These are phyloP conservation scores for Drosophila greeni DNA, from an alignment of 2,888 invertebrate species.

Conservation along the genomic window DNA sequence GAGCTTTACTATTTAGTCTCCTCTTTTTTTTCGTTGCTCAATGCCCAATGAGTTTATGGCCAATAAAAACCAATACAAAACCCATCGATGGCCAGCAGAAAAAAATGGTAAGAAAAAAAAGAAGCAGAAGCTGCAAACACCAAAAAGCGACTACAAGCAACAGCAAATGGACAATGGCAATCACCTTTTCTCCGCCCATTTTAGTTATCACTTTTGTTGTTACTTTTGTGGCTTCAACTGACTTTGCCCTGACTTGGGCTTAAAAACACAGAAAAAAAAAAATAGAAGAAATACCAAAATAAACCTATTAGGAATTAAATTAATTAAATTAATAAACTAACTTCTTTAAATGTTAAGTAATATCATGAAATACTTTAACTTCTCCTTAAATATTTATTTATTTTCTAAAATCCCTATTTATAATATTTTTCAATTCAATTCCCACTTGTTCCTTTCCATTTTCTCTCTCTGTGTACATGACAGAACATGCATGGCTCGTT, in stretches of 20 bases:
- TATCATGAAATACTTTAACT: neutral
- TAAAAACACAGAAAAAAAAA: neutral
- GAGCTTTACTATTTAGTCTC: neutral
- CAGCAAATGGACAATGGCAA: constrained; percentile 21
- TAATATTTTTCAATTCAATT: neutral
- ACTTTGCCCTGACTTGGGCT: constrained; percentile 12
- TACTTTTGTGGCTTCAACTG: neutral
- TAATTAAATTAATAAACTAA: neutral
- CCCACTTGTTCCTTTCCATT: neutral
- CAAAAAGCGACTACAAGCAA: constrained; percentile 5
- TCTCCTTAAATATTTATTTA: neutral
- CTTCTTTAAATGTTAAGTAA: neutral
- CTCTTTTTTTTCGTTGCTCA: neutral
- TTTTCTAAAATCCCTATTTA: neutral
- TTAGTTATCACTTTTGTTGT: constrained; percentile 61
- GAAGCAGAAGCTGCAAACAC: constrained; percentile 1
- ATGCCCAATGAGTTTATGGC: constrained; percentile 5
- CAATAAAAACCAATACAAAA: constrained; percentile 5
- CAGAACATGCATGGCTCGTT: constrained; percentile 18
- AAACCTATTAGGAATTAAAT: neutral
- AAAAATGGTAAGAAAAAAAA: neutral
- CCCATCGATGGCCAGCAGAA: neutral
- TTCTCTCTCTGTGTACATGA: neutral
- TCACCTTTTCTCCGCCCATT: constrained; percentile 18
- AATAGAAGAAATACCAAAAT: too few species aligned